Evolutionary conservation across 1,140 invertebrate genomes (phyloP).

Genomic region (Pomacea maculata): DNA sequence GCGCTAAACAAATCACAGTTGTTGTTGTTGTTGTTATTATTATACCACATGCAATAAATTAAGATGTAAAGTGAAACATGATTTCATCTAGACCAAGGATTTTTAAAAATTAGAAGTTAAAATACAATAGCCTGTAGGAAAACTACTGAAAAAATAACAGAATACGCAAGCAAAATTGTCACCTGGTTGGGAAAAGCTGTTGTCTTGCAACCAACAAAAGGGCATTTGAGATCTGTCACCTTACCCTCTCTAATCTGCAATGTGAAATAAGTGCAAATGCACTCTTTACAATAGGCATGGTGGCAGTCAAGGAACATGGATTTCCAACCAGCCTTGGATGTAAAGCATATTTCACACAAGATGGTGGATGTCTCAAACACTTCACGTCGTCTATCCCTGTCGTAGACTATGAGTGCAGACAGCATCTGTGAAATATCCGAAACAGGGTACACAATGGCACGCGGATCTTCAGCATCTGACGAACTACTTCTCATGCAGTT

Average conservation of each 20-base stretch:
- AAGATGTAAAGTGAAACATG: no score
- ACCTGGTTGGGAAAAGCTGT: constrained; percentile 71
- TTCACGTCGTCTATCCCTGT: constrained; percentile 45
- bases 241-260: constrained; percentile 74
- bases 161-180: constrained; percentile 19
- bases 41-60: no score
- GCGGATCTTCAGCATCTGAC: constrained; percentile 4
- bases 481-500: constrained; percentile 1
- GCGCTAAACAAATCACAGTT: no score
- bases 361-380: constrained; percentile 56
- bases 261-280: constrained; percentile 71
- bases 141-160: no score
- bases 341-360: constrained; percentile 67
- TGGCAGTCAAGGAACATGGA: constrained; percentile 72
- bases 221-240: constrained; percentile 71
- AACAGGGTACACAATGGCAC: no score
- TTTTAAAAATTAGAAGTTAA: no score
- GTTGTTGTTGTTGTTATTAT: no score
- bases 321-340: constrained; percentile 68
- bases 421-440: constrained; percentile 32
- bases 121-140: no score
- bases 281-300: constrained; percentile 75
- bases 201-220: constrained; percentile 71
- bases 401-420: constrained; percentile 55
- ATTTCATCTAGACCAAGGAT: no score